phyloP scores from a whole-genome alignment of 2,888 invertebrate species.

The Xestia c-nigrum region DNA sequence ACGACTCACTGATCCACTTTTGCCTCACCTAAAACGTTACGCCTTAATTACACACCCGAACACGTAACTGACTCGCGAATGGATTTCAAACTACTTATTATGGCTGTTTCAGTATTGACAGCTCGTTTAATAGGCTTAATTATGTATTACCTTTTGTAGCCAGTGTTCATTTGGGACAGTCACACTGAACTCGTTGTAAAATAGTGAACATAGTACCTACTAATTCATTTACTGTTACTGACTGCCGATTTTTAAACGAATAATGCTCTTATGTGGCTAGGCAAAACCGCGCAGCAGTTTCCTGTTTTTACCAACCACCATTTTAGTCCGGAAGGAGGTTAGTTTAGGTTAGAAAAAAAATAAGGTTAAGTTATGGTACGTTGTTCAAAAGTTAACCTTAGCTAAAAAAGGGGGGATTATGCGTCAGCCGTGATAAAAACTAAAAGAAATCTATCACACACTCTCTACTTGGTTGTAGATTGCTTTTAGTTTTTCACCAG shows the following conservation, averaged over 20 bases:
- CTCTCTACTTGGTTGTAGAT: no score
- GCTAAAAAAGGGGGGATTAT: no score
- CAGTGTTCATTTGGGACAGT: slow-evolving; percentile 12
- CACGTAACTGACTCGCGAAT: slow-evolving; percentile 48
- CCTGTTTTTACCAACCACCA: not conserved
- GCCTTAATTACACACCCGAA: slow-evolving; percentile 56
- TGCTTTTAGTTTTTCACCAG: no score
- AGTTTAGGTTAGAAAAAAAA: no score
- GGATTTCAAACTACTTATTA: slow-evolving; percentile 35
- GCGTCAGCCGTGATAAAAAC: no score
- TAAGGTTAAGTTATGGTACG: no score
- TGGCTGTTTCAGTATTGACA: slow-evolving; percentile 30
- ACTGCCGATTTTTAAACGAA: not conserved
- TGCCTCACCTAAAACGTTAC: slow-evolving; percentile 51
- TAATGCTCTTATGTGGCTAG: not conserved
- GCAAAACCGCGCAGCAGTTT: not conserved
- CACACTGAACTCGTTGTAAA: slow-evolving; percentile 11
- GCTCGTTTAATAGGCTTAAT: slow-evolving; percentile 52
- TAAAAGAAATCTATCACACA: no score
- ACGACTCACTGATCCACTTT: slow-evolving; percentile 80
- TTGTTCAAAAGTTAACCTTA: no score
- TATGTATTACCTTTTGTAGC: slow-evolving; percentile 33
- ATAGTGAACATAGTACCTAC: slow-evolving; percentile 9
- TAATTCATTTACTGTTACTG: not conserved
- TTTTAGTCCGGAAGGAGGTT: not conserved